Evolutionary conservation across 2,888 invertebrate genomes (phyloP), one percentile per base, ranked within the genome.

Genomic region (Hyposoter dolosus): DNA sequence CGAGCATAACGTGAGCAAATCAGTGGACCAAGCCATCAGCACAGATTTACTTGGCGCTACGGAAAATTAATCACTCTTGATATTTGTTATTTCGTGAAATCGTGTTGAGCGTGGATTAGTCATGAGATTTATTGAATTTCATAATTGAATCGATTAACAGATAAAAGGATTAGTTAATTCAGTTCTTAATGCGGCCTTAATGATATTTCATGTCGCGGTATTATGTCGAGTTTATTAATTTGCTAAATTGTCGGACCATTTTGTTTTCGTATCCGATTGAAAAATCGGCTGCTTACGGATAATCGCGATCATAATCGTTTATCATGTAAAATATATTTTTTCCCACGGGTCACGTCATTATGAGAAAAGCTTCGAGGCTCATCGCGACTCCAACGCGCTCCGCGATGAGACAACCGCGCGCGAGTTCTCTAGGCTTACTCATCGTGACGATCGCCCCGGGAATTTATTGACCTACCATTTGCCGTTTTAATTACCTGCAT

Each of bases 401-500:
- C 12, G 71, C 28, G 71, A 47, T 23, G 53, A 68, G 50, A 78
- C 40, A 9, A 28, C 12, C 50, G 35, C 35, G 45, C 40, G 23
- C 7, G 7, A 32, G 7, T 28, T 43, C 65, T 80, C 75, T 75
- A 75, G 45, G 56, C 45, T 66, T 69, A 66, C 82, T 83, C 83
- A 77, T 81, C 76, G 75, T 56, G 69, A 85, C 84, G 66, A 81
- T 77, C 65, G 83, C 88, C 85, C 88, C 86, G 88, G 88, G 88
- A 90, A 91, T 91, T 91, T 91, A 91, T 91, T 90, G 89, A 91
- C 90, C 89, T 89, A 84, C 88, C 88, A 89, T 91, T 91, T 90
- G 90, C 90, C 89, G 88, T 91, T 90, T 88, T 91, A 91, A 91
- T 91, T 91, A 91, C 89, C 87, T 82, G 88, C 88, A 86, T 84